Evolutionary conservation across 2,888 invertebrate species (phyloP), one percentile per base, ranked within the genome.

Genomic region (Nasonia oneida): DNA sequence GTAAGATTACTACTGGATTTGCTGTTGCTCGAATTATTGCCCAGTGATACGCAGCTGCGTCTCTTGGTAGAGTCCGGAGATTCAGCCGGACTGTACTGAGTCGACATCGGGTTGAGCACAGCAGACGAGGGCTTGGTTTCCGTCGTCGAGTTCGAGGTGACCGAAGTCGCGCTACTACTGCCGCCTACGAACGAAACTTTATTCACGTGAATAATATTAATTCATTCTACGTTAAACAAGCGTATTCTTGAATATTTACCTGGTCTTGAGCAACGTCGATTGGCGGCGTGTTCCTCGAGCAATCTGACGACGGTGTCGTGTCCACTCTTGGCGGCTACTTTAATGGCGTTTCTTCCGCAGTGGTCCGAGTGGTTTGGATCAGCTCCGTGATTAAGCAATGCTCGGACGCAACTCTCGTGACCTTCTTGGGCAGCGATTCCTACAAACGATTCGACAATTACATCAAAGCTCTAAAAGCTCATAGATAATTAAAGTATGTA

Each of bases 401-500:
- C 97, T 84, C 97, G 94, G 0, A 99, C 99, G 91, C 98, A 98
- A 87, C 97, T 96, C 90, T 98, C 98, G 91, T 98, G 98, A 0
- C 99, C 99, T 93, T 99, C 99, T 93, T 99, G 99, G 0, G 99
- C 98, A 0, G 99, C 98, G 85, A 99, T 98, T 90, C 98, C 97
- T 96, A 89, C 3, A 87, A 94, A 81, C 29, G n/a, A 67, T 47
- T 50, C 10, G 15, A 10, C 14, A 67, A 61, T 61, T 61, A 37
- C 8, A n/a, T 71, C n/a, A 8, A 18, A 61, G 57, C n/a, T 23
- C 57, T 23, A 42, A 71, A n/a, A 14, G 39, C 14, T n/a, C 5
- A 39, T n/a, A 71, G 12, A n/a, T n/a, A 71, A n/a, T 71, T 8
- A 3, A 39, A 14, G 18, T 1, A 18, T 39, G n/a, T 8, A 64